Conservation (phyloP, 2,797 vertebrate genomes). For the Falco concolor region DNA sequence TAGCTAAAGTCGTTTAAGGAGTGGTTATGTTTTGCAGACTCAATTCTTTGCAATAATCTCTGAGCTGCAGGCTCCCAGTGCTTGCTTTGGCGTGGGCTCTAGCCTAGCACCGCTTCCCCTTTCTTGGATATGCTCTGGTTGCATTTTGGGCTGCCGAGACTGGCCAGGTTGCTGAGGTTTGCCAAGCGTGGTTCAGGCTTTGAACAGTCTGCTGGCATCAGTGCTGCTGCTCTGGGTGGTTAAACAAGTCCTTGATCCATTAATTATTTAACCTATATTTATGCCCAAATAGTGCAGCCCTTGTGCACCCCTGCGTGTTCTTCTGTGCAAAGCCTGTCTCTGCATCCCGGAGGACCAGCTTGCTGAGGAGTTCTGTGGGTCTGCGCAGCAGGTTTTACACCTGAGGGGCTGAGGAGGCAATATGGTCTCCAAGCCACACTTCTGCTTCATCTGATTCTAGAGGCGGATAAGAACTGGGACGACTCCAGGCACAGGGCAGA, state of each 20-base stretch:
- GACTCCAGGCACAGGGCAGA: not conserved
- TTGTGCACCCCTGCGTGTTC: not conserved
- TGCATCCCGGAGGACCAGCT: not conserved
- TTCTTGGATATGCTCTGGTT: accelerated
- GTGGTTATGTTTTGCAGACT: not conserved
- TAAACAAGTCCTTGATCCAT: not conserved
- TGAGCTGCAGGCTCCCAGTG: not conserved
- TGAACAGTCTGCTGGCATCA: not conserved
- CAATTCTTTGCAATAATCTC: not conserved
- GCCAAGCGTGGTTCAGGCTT: not conserved
- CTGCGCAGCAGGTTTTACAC: not conserved
- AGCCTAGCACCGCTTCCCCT: not conserved
- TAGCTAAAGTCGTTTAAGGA: not conserved
- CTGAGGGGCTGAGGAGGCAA: not conserved
- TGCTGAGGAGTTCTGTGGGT: not conserved
- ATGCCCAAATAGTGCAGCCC: not conserved
- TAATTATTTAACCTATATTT: not conserved
- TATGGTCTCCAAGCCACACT: not conserved
- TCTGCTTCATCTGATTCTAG: not conserved
- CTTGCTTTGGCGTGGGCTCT: not conserved
- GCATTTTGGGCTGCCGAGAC: not conserved
- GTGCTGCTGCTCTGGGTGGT: not conserved
- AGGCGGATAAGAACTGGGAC: not conserved
- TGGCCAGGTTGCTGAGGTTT: not conserved
- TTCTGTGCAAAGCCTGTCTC: not conserved